Percentiles rank a stretch among this genome's conserved stretches.
These are phyloP conservation scores for Dufourea novaeangliae DNA, from an alignment of 1,140 invertebrate species.

Conservation along the genomic window DNA sequence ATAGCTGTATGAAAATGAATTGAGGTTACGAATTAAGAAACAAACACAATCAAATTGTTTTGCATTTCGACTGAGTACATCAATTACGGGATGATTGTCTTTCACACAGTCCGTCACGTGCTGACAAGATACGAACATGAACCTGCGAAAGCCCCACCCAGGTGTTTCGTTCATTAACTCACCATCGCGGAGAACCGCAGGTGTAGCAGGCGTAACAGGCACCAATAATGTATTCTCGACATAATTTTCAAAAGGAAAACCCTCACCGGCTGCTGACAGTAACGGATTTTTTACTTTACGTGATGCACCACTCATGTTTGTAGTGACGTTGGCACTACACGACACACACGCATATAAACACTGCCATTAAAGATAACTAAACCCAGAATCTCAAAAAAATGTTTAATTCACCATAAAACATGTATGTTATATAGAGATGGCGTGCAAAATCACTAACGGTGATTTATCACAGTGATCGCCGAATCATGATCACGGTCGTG, in stretches of 20 bases:
- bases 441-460: no score
- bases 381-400: conserved; percentile 27
- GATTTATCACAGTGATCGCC: no score
- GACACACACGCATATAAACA: conserved; percentile 41
- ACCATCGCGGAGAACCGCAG: conserved; percentile 76
- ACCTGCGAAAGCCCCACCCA: conserved; percentile 61
- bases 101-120: background rate
- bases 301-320: conserved; percentile 71
- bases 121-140: background rate
- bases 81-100: background rate
- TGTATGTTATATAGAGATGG: no score
- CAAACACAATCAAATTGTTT: background rate
- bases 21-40: background rate
- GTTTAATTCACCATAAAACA: conserved; percentile 22
- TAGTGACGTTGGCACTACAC: conserved; percentile 53
- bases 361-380: conserved; percentile 62
- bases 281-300: conserved; percentile 78
- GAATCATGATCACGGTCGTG: no score
- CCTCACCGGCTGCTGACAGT: conserved; percentile 77
- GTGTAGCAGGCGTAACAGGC: conserved; percentile 77
- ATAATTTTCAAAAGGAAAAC: conserved; percentile 76
- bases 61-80: background rate
- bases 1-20: no score
- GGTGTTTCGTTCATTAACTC: conserved; percentile 65
- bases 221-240: conserved; percentile 73